Evolutionary conservation across 1,140 invertebrate genomes (phyloP), one percentile per base, ranked within the genome.

Genomic region (Penaeus chinensis): DNA sequence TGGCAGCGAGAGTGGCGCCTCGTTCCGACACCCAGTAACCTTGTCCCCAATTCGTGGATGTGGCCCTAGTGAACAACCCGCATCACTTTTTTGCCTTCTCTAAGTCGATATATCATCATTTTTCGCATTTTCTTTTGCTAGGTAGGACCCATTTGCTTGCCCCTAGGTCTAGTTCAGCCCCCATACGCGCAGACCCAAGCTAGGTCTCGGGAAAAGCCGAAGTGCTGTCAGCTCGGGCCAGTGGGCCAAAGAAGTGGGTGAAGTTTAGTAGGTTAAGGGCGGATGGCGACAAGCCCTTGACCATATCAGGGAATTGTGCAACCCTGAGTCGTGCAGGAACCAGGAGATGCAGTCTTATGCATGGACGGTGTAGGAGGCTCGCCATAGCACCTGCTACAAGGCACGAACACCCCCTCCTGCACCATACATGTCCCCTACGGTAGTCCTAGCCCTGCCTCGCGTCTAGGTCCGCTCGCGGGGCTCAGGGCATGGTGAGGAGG

Each of bases 261-360:
- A 85, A 85, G 84, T 85, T 78, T 85, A 85, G 76, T 85, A 79
- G 84, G 84, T 85, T 85, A 85, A 85, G 84, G 84, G 84, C 84
- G 76, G 76, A 47, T 61, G 84, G 84, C 61, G 84, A 85, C 84
- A 85, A 85, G 84, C 84, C 84, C 84, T 85, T 85, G 84, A 85
- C 84, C 84, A 85, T 85, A 85, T 85, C 84, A 85, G 84, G 84
- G 84, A 79, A 85, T 85, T 85, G 84, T 85, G 84, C 84, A 85
- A 85, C 84, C 84, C 76, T 65, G 54, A 54, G 54, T 54, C 54
- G 54, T 54, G 54, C 54, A 54, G 47, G 76, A 85, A 76, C 61
- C 54, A 54, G 54, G 54, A 54, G 32, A 20, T 82, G 80, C 80
- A 66, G 80, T 54, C 61, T 47, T 60, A 79, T 47, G 47, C 42